Conservation (phyloP, 2,113 vertebrate species). For the Dermatemys mawii region DNA sequence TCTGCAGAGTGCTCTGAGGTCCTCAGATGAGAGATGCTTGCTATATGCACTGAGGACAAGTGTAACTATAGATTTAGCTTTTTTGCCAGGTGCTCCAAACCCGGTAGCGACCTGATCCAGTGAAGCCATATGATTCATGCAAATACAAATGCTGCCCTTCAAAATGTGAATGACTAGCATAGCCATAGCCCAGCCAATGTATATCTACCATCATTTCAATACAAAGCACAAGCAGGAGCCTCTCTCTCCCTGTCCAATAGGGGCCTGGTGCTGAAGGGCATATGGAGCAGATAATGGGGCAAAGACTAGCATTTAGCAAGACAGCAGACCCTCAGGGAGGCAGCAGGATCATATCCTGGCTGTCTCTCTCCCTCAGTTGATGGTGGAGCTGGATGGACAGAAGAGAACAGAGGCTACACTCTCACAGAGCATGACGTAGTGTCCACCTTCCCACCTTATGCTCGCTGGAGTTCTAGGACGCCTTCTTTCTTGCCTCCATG, state of each 20-base stretch:
- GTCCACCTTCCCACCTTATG: not conserved
- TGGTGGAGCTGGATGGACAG: not conserved
- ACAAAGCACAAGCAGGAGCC: not conserved
- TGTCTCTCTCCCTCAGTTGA: not conserved
- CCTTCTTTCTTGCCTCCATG: not conserved
- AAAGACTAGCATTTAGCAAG: not conserved
- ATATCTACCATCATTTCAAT: not conserved
- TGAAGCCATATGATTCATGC: not conserved
- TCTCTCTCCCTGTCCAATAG: not conserved
- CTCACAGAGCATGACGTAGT: not conserved
- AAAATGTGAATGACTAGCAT: not conserved
- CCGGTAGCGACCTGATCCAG: not conserved
- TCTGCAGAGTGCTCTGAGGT: not conserved
- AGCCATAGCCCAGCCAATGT: not conserved
- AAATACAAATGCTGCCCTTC: not conserved
- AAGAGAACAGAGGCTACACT: not conserved
- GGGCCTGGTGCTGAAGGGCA: not conserved
- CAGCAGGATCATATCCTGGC: not conserved
- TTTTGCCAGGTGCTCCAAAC: not conserved
- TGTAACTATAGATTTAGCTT: not conserved
- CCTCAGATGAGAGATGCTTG: not conserved
- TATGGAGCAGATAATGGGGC: not conserved
- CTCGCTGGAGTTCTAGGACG: not conserved
- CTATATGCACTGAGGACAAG: not conserved
- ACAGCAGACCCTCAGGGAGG: not conserved